Evolutionary conservation across 2,113 vertebrate genomes (phyloP).

Genomic region (Acanthochromis polyacanthus): DNA sequence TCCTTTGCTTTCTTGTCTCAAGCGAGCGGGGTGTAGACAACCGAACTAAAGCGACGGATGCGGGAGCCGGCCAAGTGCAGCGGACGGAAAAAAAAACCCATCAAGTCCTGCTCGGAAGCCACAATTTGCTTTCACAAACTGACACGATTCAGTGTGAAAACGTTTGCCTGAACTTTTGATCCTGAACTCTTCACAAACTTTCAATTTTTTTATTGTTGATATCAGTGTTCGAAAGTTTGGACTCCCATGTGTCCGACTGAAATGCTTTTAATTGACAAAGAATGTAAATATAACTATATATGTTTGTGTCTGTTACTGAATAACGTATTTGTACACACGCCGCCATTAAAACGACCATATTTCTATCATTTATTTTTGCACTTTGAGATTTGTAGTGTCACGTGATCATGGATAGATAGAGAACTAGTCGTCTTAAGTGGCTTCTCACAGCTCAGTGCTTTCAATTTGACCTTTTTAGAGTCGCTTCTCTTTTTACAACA

Average conservation of each 20-base stretch:
- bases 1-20: conserved; percentile 75
- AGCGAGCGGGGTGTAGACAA: conserved; percentile 73
- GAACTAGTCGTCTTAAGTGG: neutral
- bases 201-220: conserved; percentile 30
- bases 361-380: conserved; percentile 37
- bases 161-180: conserved; percentile 8
- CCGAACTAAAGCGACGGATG: neutral
- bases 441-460: conserved; percentile 39
- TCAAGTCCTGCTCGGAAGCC: conserved; percentile 28
- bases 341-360: conserved; percentile 25
- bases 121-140: conserved; percentile 19
- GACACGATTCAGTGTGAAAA: conserved; percentile 1
- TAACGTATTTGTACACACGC: conserved; percentile 35
- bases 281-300: conserved; percentile 58
- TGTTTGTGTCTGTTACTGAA: conserved; percentile 28
- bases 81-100: neutral
- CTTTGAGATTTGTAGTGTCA: conserved; percentile 13
- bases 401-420: neutral
- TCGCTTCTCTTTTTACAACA: too few species aligned
- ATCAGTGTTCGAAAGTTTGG: conserved; percentile 61
- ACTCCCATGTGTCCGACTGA: conserved; percentile 12
- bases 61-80: neutral
- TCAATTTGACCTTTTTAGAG: too few species aligned
- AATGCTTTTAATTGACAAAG: conserved; percentile 44
- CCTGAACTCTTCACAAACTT: conserved; percentile 15